These are phyloP conservation scores for Eueremaeus valkanovi DNA, from an alignment of 2,888 invertebrate species.

Conservation along the genomic window DNA sequence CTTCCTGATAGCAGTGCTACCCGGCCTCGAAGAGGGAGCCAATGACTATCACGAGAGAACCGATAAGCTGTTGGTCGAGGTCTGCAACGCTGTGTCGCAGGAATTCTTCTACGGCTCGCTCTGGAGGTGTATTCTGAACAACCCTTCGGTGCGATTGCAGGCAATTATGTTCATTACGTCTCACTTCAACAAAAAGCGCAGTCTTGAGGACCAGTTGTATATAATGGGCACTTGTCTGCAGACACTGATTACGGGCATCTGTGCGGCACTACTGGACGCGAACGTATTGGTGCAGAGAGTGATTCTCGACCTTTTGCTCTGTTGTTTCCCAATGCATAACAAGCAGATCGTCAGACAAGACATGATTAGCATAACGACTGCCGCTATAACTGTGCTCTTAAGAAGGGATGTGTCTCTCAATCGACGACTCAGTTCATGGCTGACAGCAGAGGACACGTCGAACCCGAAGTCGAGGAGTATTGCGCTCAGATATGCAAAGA, in stretches of 20 bases:
- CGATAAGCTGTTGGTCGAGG: constrained; percentile 63
- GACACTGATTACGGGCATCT: constrained; percentile 73
- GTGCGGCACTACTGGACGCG: constrained; percentile 69
- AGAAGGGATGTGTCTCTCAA: constrained; percentile 85
- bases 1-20: constrained; percentile 77
- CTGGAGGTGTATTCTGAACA: constrained; percentile 79
- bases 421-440: constrained; percentile 76
- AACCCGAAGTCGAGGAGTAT: constrained; percentile 34
- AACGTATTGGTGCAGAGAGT: constrained; percentile 78
- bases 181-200: constrained; percentile 71
- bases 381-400: constrained; percentile 66
- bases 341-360: constrained; percentile 61
- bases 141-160: constrained; percentile 72
- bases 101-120: constrained; percentile 78
- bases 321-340: constrained; percentile 79
- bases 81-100: constrained; percentile 70
- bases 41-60: constrained; percentile 71
- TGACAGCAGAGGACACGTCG: constrained; percentile 63
- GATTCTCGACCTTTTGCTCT: constrained; percentile 72
- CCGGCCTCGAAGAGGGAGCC: constrained; percentile 79
- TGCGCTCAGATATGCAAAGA: constrained; percentile 22
- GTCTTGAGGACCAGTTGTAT: constrained; percentile 74
- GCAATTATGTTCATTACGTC: constrained; percentile 73
- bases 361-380: constrained; percentile 67
- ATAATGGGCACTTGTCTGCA: constrained; percentile 79